Conservation (phyloP, 2,113 vertebrate genomes). For the Emydocephalus ijimae region DNA sequence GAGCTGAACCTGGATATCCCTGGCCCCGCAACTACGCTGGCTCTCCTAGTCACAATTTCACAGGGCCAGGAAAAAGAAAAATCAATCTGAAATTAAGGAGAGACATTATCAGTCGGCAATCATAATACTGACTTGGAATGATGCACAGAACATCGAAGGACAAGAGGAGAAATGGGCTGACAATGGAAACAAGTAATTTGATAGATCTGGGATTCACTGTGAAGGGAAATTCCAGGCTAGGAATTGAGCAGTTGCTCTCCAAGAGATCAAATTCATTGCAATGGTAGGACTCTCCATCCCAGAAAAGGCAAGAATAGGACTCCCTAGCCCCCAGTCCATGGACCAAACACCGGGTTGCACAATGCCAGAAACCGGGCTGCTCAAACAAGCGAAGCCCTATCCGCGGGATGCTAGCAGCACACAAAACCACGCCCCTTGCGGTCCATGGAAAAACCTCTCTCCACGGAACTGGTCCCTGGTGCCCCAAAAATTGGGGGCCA, state of each 20-base stretch:
- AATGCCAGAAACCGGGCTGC: no score
- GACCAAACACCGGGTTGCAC: no score
- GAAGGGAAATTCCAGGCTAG: neutral
- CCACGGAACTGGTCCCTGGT: no score
- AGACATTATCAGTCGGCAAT: neutral
- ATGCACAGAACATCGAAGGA: neutral
- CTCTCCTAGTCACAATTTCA: neutral
- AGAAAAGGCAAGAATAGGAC: neutral
- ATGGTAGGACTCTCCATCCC: neutral
- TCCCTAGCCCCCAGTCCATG: no score
- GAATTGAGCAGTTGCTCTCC: no score
- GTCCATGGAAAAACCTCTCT: no score
- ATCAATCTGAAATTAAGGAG: neutral
- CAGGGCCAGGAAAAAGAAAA: neutral
- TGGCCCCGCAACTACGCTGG: neutral
- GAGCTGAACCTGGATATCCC: neutral
- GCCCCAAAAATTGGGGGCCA: no score
- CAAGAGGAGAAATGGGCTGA: neutral
- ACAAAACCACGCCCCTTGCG: no score
- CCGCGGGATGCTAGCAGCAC: no score
- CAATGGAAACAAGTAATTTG: neutral
- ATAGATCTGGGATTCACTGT: neutral
- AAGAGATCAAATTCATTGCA: neutral
- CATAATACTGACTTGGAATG: neutral
- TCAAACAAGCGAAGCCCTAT: no score